These are phyloP conservation scores for Ennomos fuscantarius DNA, from an alignment of 2,888 invertebrate genomes.

Conservation along the genomic window DNA sequence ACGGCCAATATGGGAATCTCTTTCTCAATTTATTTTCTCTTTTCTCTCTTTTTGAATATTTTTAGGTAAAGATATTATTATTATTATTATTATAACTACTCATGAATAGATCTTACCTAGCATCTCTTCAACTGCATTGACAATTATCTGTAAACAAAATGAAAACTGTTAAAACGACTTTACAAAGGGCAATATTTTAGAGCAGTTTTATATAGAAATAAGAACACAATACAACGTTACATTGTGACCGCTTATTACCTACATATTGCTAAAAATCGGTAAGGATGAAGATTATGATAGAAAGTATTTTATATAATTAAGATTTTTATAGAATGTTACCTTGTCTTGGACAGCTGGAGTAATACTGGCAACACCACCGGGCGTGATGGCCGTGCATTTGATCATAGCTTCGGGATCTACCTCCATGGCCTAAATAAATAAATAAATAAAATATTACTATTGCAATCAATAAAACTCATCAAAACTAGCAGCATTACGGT, in stretches of 20 bases:
- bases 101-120: slow-evolving; percentile 9
- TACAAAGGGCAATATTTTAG: too few species aligned
- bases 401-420: slow-evolving; percentile 79
- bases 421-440: slow-evolving; percentile 64
- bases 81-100: too few species aligned
- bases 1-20: too few species aligned
- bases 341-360: slow-evolving; percentile 64
- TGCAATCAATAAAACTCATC: neutral
- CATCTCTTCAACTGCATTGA: slow-evolving; percentile 8
- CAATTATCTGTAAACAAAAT: slow-evolving; percentile 14
- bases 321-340: slow-evolving; percentile 45
- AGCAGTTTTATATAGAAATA: too few species aligned
- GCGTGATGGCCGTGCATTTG: slow-evolving; percentile 79
- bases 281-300: too few species aligned
- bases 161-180: too few species aligned
- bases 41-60: neutral
- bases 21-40: neutral
- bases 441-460: neutral
- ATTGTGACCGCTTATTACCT: too few species aligned
- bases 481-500: too few species aligned
- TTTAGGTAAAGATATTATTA: neutral
- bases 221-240: too few species aligned
- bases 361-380: slow-evolving; percentile 75
- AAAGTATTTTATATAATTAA: neutral
- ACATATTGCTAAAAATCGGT: too few species aligned